Percentiles rank a stretch among this genome's conserved stretches.
phyloP scores from a whole-genome alignment of 2,113 vertebrate genomes.

The Struthio camelus region DNA sequence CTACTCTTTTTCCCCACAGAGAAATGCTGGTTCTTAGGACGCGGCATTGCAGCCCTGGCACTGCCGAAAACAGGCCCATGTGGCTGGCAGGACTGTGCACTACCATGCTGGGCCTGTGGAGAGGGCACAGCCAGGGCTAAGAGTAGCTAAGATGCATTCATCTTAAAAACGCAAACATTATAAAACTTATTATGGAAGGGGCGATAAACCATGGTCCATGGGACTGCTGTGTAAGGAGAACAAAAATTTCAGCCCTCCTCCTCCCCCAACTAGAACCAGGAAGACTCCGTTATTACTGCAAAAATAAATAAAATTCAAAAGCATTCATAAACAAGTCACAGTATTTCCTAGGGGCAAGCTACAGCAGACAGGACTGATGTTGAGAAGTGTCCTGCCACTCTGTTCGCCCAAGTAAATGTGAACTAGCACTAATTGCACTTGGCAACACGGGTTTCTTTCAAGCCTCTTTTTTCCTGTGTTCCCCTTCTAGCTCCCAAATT shows the following conservation, averaged over 20 bases:
- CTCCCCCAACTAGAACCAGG: too few species aligned
- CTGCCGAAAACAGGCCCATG: neutral
- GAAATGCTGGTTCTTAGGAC: rapidly evolving
- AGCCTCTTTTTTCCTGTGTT: neutral
- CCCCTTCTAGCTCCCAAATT: neutral
- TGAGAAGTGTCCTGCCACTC: neutral
- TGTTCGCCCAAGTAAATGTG: neutral
- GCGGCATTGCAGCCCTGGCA: neutral
- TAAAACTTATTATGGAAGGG: neutral
- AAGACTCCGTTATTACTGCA: neutral
- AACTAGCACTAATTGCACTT: neutral
- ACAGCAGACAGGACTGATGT: neutral
- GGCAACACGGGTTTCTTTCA: neutral
- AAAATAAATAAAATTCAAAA: neutral
- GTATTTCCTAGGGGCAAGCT: neutral
- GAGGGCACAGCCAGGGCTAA: neutral
- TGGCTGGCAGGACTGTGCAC: neutral
- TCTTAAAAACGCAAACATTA: neutral
- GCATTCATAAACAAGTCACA: neutral
- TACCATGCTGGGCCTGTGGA: neutral
- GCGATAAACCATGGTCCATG: neutral
- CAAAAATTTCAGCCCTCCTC: neutral
- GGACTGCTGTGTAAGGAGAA: neutral
- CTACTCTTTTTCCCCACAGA: neutral
- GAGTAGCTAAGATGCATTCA: neutral